phyloP scores from a whole-genome alignment of 2,113 vertebrate species.

The Takifugu bimaculatus region DNA sequence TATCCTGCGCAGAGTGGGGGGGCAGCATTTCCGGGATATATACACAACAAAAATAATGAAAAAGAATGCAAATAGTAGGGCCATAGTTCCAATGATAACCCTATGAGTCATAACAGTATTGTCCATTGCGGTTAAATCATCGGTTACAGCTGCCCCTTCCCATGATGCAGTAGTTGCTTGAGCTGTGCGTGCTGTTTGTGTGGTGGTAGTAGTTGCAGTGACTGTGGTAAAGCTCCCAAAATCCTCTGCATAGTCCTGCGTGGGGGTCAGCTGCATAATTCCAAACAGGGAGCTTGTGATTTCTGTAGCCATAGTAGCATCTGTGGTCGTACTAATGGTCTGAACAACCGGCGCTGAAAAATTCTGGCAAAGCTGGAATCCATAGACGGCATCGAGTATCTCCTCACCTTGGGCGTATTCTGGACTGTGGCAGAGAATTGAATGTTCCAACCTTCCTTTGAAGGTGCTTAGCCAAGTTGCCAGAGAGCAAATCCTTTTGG shows the following conservation, averaged over 20 bases:
- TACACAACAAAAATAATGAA: conserved; percentile 99
- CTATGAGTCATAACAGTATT: conserved; percentile 94
- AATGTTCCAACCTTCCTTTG: conserved; percentile 96
- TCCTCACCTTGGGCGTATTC: conserved; percentile 98
- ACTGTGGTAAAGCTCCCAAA: conserved; percentile 91
- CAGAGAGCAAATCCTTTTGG: conserved; percentile 91
- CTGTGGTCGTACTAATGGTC: conserved; percentile 76
- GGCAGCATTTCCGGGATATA: conserved; percentile 98
- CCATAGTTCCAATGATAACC: conserved; percentile 98
- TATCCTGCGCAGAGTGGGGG: conserved; percentile 93
- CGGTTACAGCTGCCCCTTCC: conserved; percentile 84
- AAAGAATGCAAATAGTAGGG: conserved; percentile 98
- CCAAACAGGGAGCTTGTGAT: conserved; percentile 87
- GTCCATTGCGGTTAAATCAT: conserved; percentile 86
- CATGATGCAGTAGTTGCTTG: conserved; percentile 66
- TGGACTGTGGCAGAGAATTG: conserved; percentile 92
- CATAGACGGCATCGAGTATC: conserved; percentile 95
- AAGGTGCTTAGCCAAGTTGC: conserved; percentile 94
- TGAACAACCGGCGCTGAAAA: conserved; percentile 85
- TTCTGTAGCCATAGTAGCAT: conserved; percentile 67
- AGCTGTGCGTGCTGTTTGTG: conserved; percentile 66
- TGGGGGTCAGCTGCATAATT: conserved; percentile 90
- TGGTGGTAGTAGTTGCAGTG: conserved; percentile 67
- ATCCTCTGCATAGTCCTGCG: conserved; percentile 90
- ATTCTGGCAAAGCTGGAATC: conserved; percentile 98